phyloP scores from a whole-genome alignment of 2,113 vertebrate genomes.

The Marcusenius ussheri region DNA sequence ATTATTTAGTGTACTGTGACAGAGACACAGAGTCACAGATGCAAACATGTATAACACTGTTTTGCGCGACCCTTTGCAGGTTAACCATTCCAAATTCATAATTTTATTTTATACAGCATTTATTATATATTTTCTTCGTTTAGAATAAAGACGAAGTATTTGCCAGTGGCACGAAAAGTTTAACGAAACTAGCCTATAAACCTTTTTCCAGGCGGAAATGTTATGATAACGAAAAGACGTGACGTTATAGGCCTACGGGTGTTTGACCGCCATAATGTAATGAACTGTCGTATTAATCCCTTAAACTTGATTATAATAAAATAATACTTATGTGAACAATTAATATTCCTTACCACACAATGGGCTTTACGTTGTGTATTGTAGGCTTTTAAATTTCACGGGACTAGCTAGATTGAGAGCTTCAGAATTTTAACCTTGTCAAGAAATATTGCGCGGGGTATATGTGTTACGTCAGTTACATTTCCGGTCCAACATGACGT shows the following conservation, averaged over 20 bases:
- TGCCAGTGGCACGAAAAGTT: neutral
- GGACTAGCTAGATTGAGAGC: neutral
- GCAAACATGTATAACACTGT: neutral
- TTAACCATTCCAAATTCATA: neutral
- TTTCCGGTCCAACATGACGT: neutral
- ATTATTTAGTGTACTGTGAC: neutral
- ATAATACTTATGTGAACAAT: neutral
- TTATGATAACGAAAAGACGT: neutral
- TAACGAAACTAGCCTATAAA: neutral
- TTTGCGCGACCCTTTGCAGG: neutral
- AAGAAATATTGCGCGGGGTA: neutral
- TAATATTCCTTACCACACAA: neutral
- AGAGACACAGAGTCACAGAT: neutral
- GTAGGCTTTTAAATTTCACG: neutral
- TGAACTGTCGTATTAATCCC: neutral
- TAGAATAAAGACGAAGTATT: neutral
- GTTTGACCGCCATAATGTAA: neutral
- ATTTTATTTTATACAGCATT: neutral
- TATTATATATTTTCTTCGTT: neutral
- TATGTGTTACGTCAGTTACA: neutral
- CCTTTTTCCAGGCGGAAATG: neutral
- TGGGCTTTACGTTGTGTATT: neutral
- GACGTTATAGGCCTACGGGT: neutral
- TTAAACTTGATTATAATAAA: neutral
- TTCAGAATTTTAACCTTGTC: neutral